Evolutionary conservation across 2,888 invertebrate genomes (phyloP), one percentile per base, ranked within the genome.

Genomic region (Lasioglossum vierecki): DNA sequence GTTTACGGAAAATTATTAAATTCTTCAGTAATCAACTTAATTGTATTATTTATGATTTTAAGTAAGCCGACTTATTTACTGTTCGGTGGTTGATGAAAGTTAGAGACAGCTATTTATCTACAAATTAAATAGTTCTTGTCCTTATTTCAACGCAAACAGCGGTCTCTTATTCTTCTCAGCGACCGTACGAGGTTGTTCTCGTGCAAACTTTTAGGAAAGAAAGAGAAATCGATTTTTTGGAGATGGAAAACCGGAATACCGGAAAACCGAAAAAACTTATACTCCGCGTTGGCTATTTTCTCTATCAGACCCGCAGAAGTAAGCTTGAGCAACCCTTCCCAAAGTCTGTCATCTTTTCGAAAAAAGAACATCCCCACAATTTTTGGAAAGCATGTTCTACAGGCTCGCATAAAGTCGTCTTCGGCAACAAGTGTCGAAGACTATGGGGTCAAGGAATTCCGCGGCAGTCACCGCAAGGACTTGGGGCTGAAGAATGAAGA

Each of bases 401-500:
- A 57, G n/a, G 57, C 26, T 18, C 30, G 30, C 26, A 39, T 39
- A 11, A 39, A 68, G 68, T 68, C 22, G 9, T 35, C 39, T 68
- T 68, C 39, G 63, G 30, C 63, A 39, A 68, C 68, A 68, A 68
- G 68, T 68, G 68, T 68, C 68, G 35, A 22, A 22, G 35, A 22
- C 9, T 22, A 35, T 18, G 30, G 4, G 22, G 9, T n/a, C 53
- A n/a, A 57, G 35, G 11, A 22, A 39, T 4, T n/a, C 46, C 44
- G 39, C 63, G 63, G 13, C n/a, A 82, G 63, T 15, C 68, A 57
- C 49, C 30, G 77, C 44, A 80, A 79, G 70, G 77, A 82, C 78
- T 80, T 71, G 30, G n/a, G 57, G 1, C 9, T 57, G 39, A 72
- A 82, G 81, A 84, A 88, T 80, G 86, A 79, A 84, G 49, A 89